Evolutionary conservation across 2,888 invertebrate species (phyloP).

Genomic region (Lysandra bellargus): DNA sequence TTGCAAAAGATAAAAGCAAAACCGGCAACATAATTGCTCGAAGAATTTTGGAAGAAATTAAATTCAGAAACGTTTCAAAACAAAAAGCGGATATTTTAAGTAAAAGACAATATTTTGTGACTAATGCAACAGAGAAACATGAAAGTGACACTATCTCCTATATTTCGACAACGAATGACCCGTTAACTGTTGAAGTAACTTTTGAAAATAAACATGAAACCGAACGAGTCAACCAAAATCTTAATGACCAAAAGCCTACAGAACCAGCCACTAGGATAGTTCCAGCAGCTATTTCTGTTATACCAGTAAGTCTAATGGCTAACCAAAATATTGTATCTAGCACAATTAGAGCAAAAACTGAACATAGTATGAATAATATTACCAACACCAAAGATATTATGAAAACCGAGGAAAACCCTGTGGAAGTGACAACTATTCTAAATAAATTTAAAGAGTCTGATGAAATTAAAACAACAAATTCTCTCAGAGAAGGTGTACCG

Average conservation of each 20-base stretch:
- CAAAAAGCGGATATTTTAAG: conserved; percentile 52
- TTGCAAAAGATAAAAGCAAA: conserved; percentile 59
- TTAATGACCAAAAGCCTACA: neutral
- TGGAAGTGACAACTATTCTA: neutral
- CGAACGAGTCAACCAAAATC: neutral
- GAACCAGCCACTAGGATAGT: neutral
- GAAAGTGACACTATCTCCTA: conserved; percentile 44
- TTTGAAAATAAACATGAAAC: neutral
- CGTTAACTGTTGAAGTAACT: neutral
- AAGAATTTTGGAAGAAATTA: conserved; percentile 57
- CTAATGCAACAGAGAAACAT: conserved; percentile 57
- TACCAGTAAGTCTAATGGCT: neutral
- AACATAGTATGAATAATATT: neutral
- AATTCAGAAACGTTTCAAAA: conserved; percentile 43
- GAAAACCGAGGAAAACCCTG: neutral
- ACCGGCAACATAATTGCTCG: conserved; percentile 62
- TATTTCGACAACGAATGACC: conserved; percentile 20
- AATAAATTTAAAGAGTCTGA: neutral
- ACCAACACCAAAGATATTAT: neutral
- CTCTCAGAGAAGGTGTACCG: neutral
- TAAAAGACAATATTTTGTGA: conserved; percentile 53
- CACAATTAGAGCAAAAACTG: neutral
- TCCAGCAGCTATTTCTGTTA: neutral
- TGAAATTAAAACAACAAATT: neutral
- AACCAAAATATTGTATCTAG: neutral